Percentiles rank a stretch among this genome's conserved stretches.
Conservation (phyloP, 2,113 vertebrate genomes). For the Lycocorax pyrrhopterus region DNA sequence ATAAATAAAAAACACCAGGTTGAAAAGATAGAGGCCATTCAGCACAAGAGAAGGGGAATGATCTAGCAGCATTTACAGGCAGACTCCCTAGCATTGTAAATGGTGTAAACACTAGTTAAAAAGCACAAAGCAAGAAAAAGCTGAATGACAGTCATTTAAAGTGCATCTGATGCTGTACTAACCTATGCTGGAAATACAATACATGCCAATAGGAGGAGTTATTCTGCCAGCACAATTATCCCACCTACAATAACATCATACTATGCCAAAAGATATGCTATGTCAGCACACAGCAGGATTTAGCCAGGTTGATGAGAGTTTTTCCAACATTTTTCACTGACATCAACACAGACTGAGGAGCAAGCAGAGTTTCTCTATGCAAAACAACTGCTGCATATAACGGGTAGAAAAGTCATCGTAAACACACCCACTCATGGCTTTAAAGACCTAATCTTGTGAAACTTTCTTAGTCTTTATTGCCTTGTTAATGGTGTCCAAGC, state of each 20-base stretch:
- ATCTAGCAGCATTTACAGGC: not conserved
- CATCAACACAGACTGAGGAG: not conserved
- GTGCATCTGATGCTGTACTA: not conserved
- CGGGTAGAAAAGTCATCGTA: not conserved
- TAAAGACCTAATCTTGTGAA: not conserved
- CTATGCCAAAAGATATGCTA: not conserved
- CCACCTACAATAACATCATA: not conserved
- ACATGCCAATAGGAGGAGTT: not conserved
- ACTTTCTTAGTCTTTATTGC: not conserved
- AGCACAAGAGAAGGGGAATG: not conserved
- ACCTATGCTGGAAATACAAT: not conserved
- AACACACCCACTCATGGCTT: not conserved
- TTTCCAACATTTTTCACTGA: not conserved
- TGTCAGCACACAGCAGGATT: slow-evolving; percentile 8
- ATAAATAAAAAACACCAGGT: not conserved
- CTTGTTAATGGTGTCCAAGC: not conserved
- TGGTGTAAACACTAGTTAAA: not conserved
- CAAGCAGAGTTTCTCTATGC: not conserved
- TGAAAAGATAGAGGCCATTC: not conserved
- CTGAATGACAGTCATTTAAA: not conserved
- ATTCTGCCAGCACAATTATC: not conserved
- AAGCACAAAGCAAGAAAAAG: not conserved
- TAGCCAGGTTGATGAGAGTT: not conserved
- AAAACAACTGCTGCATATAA: not conserved
- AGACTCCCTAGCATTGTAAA: not conserved